These are phyloP conservation scores for Poeciliopsis paucimaculata DNA, from an alignment of 2,797 vertebrate genomes.

Conservation along the genomic window DNA sequence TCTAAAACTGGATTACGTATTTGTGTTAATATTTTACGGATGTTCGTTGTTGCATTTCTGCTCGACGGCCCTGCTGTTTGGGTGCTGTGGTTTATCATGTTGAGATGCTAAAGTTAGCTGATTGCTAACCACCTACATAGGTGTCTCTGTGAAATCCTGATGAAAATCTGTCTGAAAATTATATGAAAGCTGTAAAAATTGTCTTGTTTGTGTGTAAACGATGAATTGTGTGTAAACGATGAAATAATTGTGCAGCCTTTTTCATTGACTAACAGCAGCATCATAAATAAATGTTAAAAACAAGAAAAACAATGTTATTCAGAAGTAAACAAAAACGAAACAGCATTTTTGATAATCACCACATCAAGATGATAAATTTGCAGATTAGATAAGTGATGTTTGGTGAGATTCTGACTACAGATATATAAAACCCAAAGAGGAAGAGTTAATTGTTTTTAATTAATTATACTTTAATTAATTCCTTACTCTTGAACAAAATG, in stretches of 20 bases:
- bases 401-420: no score
- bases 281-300: not conserved
- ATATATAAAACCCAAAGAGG: no score
- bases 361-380: not conserved
- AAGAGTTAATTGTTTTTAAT: no score
- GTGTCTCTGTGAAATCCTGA: not conserved
- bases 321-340: not conserved
- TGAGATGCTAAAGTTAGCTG: not conserved
- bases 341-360: not conserved
- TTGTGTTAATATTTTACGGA: no score
- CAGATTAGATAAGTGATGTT: not conserved
- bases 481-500: no score
- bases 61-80: no score
- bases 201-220: not conserved
- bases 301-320: not conserved
- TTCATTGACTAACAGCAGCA: not conserved
- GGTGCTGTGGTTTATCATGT: not conserved
- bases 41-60: not conserved
- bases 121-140: not conserved
- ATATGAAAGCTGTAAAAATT: not conserved
- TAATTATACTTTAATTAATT: no score
- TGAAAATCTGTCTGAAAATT: not conserved
- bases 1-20: accelerated
- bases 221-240: not conserved
- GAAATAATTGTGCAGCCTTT: not conserved